These are phyloP conservation scores for Oxyura jamaicensis DNA, from an alignment of 2,113 vertebrate species.

Conservation along the genomic window DNA sequence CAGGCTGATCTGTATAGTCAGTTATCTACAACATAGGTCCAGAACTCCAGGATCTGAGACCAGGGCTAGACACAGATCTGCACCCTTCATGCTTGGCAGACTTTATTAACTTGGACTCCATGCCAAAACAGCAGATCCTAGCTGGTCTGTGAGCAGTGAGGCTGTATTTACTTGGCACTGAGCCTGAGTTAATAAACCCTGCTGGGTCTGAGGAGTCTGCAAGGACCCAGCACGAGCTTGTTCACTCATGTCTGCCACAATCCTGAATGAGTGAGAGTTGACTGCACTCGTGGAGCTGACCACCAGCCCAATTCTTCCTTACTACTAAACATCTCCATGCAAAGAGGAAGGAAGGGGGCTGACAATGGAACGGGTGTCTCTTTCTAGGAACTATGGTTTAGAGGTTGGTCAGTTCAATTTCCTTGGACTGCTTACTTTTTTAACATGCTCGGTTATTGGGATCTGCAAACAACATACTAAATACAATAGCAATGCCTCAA, in stretches of 20 bases:
- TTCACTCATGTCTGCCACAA: background rate
- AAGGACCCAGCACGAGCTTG: background rate
- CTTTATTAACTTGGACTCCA: background rate
- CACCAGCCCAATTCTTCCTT: background rate
- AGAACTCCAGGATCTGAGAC: background rate
- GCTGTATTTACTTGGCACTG: background rate
- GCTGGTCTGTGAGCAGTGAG: background rate
- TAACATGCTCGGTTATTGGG: background rate
- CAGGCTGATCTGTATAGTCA: background rate
- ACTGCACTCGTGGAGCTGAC: background rate
- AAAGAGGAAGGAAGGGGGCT: background rate
- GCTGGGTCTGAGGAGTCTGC: background rate
- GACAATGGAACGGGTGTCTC: background rate
- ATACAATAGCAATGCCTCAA: background rate
- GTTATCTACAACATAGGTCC: fast-evolving
- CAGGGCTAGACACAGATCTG: fast-evolving
- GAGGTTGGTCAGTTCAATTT: background rate
- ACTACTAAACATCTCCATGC: background rate
- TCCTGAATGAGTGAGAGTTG: background rate
- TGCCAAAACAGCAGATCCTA: conserved; percentile 8
- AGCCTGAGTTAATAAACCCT: background rate
- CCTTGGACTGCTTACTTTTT: background rate
- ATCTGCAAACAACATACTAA: background rate
- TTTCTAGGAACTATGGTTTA: background rate
- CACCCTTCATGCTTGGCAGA: background rate